Percentiles rank a stretch among this genome's conserved stretches.
Evolutionary conservation across 2,113 vertebrate genomes (phyloP).

Genomic region (Steatornis caripensis): DNA sequence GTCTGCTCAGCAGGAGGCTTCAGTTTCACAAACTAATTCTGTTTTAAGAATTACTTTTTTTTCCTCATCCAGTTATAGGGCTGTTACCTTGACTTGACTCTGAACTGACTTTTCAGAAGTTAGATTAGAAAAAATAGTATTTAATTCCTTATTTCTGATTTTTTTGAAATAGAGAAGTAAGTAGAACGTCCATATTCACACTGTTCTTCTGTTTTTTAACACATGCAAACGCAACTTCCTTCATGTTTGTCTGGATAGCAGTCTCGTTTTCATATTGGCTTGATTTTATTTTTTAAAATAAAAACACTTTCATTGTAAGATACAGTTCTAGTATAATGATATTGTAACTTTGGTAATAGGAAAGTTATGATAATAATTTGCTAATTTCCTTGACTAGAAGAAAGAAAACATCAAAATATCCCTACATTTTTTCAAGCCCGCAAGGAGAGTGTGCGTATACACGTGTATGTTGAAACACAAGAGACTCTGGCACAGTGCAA

Average conservation of each 20-base stretch:
- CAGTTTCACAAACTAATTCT: neutral
- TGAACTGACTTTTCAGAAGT: neutral
- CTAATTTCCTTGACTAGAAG: neutral
- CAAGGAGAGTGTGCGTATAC: rapidly evolving
- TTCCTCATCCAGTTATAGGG: neutral
- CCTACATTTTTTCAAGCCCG: neutral
- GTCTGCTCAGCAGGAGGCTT: neutral
- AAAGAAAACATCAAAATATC: neutral
- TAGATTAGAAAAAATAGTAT: neutral
- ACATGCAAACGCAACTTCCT: neutral
- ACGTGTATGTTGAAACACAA: neutral
- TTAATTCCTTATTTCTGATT: neutral
- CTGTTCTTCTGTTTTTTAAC: neutral
- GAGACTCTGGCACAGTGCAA: no score
- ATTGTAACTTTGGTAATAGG: neutral
- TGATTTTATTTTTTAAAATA: neutral
- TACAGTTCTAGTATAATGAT: neutral
- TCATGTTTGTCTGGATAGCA: neutral
- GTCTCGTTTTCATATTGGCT: neutral
- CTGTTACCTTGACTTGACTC: neutral
- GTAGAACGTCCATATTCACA: neutral
- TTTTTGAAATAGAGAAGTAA: neutral
- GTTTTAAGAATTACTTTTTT: neutral
- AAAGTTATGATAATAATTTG: neutral
- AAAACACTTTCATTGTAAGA: neutral